Percentiles rank a stretch among this genome's conserved stretches.
These are phyloP conservation scores for Phaetusa simplex DNA, from an alignment of 2,113 vertebrate genomes.

Conservation along the genomic window DNA sequence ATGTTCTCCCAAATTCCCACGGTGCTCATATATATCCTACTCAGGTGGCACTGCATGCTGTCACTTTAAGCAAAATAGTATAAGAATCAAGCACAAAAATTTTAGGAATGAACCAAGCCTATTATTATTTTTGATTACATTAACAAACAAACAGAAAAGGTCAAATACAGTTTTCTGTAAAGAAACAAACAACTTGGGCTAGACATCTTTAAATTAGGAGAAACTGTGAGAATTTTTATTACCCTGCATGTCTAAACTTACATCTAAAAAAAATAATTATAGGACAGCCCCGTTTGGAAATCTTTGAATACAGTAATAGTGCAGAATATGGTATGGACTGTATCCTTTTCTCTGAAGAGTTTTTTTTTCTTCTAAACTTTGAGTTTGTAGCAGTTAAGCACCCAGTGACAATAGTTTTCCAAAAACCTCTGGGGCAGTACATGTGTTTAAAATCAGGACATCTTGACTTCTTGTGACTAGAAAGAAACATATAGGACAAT, in stretches of 20 bases:
- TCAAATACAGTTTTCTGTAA: not conserved
- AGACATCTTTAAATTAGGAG: not conserved
- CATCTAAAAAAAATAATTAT: not conserved
- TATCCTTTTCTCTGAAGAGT: not conserved
- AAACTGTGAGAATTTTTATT: not conserved
- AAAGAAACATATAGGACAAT: not conserved
- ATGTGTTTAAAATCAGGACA: not conserved
- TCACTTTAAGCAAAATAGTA: not conserved
- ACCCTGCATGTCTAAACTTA: not conserved
- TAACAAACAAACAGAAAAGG: not conserved
- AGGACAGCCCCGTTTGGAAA: not conserved
- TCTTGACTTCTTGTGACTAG: not conserved
- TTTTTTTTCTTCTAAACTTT: not conserved
- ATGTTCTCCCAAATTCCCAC: not conserved
- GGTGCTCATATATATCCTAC: not conserved
- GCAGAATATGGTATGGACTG: not conserved
- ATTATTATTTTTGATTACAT: not conserved
- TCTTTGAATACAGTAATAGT: not conserved
- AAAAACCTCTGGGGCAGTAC: not conserved
- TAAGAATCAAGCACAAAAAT: not conserved
- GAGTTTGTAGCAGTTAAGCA: not conserved
- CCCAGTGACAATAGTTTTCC: not conserved
- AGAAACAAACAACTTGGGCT: not conserved
- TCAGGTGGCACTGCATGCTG: not conserved
- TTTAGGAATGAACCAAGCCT: not conserved